These are phyloP conservation scores for Hemiscyllium ocellatum DNA, from an alignment of 2,113 vertebrate genomes.

Conservation along the genomic window DNA sequence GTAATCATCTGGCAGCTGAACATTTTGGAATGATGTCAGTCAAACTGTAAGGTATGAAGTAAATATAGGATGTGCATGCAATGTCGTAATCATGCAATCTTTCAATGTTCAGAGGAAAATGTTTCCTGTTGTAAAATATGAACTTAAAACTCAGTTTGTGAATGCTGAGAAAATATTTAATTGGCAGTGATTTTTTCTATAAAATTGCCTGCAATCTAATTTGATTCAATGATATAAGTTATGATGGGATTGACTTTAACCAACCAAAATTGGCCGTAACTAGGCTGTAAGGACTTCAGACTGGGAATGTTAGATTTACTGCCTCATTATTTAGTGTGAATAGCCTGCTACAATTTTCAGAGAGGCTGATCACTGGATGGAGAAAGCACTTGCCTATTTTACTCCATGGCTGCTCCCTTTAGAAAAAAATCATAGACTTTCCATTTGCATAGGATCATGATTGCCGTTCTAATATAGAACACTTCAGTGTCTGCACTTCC, in stretches of 20 bases:
- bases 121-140: background rate
- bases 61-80: background rate
- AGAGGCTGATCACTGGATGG: background rate
- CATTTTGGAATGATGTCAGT: background rate
- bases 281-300: background rate
- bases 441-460: background rate
- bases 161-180: background rate
- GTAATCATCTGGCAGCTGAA: background rate
- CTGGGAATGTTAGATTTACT: background rate
- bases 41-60: background rate
- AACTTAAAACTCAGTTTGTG: background rate
- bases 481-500: background rate
- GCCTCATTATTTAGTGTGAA: background rate
- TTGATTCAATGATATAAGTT: background rate
- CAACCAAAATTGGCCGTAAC: background rate
- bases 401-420: background rate
- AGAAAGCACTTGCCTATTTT: background rate
- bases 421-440: background rate
- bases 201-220: background rate
- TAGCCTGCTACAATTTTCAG: background rate
- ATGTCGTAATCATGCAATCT: background rate
- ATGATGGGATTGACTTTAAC: background rate
- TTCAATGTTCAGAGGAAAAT: background rate
- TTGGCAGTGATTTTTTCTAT: background rate
- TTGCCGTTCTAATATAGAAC: background rate